These are phyloP conservation scores for Rhabdophis nuchalis DNA, from an alignment of 2,797 vertebrate species.

Conservation along the genomic window DNA sequence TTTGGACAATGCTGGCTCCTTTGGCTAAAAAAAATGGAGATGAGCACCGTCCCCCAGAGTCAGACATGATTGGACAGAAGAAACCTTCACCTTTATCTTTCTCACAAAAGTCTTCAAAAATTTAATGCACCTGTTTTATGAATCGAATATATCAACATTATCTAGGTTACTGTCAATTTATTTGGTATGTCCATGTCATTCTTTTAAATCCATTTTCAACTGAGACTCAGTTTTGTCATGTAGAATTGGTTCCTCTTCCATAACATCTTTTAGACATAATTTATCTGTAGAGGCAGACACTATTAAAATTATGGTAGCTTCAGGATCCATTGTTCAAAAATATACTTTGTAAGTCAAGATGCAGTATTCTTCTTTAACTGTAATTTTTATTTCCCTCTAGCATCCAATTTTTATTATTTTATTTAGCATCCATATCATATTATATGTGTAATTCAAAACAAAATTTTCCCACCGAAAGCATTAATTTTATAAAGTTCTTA, in stretches of 20 bases:
- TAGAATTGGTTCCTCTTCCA: background rate
- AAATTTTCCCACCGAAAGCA: background rate
- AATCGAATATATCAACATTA: background rate
- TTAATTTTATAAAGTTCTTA: background rate
- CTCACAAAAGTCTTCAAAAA: background rate
- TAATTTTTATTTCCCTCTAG: background rate
- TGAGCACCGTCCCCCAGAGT: background rate
- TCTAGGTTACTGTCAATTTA: background rate
- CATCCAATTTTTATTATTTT: background rate
- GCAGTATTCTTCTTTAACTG: background rate
- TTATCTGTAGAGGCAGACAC: background rate
- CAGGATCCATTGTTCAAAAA: background rate
- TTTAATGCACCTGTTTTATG: background rate
- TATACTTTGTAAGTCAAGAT: background rate
- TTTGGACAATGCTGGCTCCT: background rate
- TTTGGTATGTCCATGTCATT: background rate
- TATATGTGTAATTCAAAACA: background rate
- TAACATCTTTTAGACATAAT: background rate
- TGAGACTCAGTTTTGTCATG: background rate
- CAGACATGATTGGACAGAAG: background rate
- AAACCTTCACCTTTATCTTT: background rate
- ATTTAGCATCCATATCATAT: background rate
- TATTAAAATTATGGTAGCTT: background rate
- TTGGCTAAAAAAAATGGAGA: background rate
- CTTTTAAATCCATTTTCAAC: background rate